Evolutionary conservation across 2,888 invertebrate species (phyloP), one percentile per base, ranked within the genome.

Genomic region (Lasioglossum vierecki): DNA sequence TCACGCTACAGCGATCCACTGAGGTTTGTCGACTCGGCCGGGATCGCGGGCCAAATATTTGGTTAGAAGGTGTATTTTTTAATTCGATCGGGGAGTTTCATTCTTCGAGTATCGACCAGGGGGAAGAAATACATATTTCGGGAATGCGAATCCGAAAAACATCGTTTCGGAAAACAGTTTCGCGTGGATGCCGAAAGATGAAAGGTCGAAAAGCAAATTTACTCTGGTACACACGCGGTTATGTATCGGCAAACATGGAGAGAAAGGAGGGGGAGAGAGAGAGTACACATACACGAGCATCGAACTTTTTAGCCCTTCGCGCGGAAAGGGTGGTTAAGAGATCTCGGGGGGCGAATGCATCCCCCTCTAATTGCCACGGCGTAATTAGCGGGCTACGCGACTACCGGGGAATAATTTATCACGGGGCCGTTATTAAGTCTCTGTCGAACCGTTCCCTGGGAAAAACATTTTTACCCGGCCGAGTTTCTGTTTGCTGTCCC

Each of bases 321-420:
- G 41, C n/a, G 79, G 70, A 49, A 72, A 72, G 74, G 75, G 70
- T 79, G 87, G 81, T 78, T 78, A 80, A 85, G 70, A 83, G 83
- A 89, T 86, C 83, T 88, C 88, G 73, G 74, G 86, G 86, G 89
- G 84, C 86, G 79, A 86, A 88, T 90, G 76, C 83, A 86, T 86
- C 75, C 88, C 44, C 63, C 44, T 88, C 78, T 88, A 88, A 89
- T 90, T 85, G 88, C 77, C 82, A 13, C 72, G 57, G 80, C 72
- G 83, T 87, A 90, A 89, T 90, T 88, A 90, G 79, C 83, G 66
- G 70, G 79, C 76, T 78, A 74, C 68, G 75, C 79, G 76, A 80
- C 85, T 85, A n/a, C 72, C 63, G 53, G 68, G 39, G 81, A 79
- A 80, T 88, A 88, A 90, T 85, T 88, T 85, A 89, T 89, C 88